Percentiles rank a stretch among this genome's conserved stretches.
These are phyloP conservation scores for Jacana jacana DNA, from an alignment of 2,113 vertebrate species.

Conservation along the genomic window DNA sequence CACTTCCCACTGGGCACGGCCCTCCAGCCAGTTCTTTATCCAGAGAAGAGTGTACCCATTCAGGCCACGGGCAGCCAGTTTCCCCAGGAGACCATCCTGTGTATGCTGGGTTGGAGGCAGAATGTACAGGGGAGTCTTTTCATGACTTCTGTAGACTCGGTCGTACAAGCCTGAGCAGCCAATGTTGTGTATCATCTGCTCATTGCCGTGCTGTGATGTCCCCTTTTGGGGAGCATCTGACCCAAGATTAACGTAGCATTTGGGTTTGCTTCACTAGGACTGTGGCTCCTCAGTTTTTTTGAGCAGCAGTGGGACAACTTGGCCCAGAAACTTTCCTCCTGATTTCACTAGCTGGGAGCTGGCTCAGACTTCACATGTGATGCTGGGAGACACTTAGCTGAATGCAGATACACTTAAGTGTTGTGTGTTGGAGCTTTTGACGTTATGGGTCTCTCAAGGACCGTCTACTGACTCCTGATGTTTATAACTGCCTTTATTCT, in stretches of 20 bases:
- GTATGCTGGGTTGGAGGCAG: neutral
- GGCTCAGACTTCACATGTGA: neutral
- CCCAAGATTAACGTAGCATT: neutral
- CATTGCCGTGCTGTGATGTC: neutral
- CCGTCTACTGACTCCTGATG: neutral
- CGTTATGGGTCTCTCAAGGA: neutral
- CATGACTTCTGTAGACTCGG: neutral
- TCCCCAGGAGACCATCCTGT: no score
- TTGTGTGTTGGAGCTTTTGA: neutral
- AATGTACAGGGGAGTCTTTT: neutral
- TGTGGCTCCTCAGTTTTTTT: rapidly evolving
- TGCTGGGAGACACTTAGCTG: neutral
- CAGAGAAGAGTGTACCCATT: no score
- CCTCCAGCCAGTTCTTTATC: no score
- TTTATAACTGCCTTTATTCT: neutral
- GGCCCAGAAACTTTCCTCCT: neutral
- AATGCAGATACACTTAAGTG: neutral
- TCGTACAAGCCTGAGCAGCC: neutral
- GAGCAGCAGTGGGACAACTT: neutral
- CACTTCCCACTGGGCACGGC: no score
- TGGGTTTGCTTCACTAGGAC: neutral
- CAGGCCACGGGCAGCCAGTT: no score
- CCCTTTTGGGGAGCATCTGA: neutral
- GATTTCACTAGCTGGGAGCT: neutral
- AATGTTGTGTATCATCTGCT: neutral